Evolutionary conservation across 2,797 vertebrate genomes (phyloP).

Genomic region (Myiotriccus ornatus): DNA sequence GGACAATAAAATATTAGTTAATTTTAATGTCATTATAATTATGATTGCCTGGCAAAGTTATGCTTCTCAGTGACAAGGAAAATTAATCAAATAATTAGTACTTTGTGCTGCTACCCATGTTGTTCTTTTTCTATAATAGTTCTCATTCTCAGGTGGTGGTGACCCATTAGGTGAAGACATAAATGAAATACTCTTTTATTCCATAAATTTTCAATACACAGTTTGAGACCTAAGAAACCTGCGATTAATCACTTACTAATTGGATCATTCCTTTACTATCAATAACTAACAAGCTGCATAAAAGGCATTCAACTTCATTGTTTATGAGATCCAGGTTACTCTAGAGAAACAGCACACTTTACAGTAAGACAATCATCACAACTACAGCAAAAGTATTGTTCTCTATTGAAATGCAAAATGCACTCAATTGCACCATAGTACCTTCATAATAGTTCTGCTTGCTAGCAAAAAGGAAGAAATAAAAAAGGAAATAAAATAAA

Average conservation of each 20-base stretch:
- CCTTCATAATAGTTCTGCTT: not conserved
- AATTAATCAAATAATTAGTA: slow-evolving; percentile 66
- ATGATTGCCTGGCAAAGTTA: slow-evolving; percentile 24
- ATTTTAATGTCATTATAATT: slow-evolving; percentile 42
- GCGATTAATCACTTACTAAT: slow-evolving; percentile 64
- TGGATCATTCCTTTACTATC: slow-evolving; percentile 44
- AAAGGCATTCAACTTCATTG: not conserved
- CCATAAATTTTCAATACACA: not conserved
- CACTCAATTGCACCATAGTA: not conserved
- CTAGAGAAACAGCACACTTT: slow-evolving; percentile 25
- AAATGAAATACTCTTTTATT: slow-evolving; percentile 32
- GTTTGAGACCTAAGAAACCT: slow-evolving; percentile 3
- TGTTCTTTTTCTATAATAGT: not conserved
- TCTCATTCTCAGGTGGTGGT: slow-evolving; percentile 24
- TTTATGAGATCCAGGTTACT: slow-evolving; percentile 11
- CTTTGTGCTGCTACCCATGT: not conserved
- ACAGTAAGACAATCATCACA: not conserved
- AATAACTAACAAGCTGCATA: slow-evolving; percentile 25
- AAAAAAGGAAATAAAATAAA: rapidly evolving
- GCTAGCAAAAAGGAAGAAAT: not conserved
- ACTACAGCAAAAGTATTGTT: not conserved
- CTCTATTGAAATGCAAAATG: slow-evolving; percentile 25
- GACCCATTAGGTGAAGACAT: slow-evolving; percentile 3
- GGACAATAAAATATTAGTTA: slow-evolving; percentile 59
- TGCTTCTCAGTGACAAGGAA: slow-evolving; percentile 39